phyloP scores from a whole-genome alignment of 2,797 vertebrate species.

The Tiaroga cobitis region DNA sequence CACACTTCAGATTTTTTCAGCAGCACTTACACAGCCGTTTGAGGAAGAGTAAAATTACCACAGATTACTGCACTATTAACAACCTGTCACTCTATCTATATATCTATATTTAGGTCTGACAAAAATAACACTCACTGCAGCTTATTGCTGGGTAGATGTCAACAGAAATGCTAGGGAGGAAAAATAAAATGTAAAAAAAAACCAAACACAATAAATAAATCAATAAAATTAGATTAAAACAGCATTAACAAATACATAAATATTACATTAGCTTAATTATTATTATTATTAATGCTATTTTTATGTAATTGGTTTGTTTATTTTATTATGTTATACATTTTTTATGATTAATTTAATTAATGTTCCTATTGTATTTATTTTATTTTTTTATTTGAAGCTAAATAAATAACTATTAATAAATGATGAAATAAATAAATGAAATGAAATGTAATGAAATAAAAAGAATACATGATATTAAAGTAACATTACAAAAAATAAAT shows the following conservation, averaged over 20 bases:
- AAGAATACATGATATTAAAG: not conserved
- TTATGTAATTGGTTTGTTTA: not conserved
- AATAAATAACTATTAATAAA: not conserved
- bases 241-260: not conserved
- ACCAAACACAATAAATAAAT: not conserved
- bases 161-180: not conserved
- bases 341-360: not conserved
- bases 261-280: not conserved
- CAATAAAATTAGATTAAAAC: not conserved
- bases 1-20: not conserved
- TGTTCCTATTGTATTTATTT: not conserved
- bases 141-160: not conserved
- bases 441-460: not conserved
- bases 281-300: not conserved
- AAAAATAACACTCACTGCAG: slow-evolving; percentile 9
- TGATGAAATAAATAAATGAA: not conserved
- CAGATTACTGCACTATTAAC: not conserved
- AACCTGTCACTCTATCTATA: not conserved
- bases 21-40: not conserved
- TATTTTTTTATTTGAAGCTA: not conserved
- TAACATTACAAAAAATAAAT: not conserved
- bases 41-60: not conserved
- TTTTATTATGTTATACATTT: not conserved
- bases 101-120: slow-evolving; percentile 23
- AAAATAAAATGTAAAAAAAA: not conserved